Evolutionary conservation across 2,888 invertebrate species (phyloP), one percentile per base, ranked within the genome.

Genomic region (Lacanobia wlatinum): DNA sequence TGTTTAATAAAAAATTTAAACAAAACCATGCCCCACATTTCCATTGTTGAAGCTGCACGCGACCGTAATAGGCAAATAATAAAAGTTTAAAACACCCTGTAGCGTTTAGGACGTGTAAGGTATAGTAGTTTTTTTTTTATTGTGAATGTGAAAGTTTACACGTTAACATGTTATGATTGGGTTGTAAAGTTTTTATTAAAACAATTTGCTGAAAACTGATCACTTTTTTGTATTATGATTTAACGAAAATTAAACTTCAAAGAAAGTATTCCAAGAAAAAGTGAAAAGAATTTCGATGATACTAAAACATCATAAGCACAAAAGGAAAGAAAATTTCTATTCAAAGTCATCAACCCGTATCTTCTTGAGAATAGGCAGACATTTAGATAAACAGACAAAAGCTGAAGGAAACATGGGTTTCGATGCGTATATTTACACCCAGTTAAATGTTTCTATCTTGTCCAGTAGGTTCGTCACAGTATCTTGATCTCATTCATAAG

Each of bases 1-100:
- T 14, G 53, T n/a, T 73, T 28, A 70, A 62, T 80, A 82, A 79
- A 79, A 73, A 69, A 73, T 40, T 58, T 0, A 84, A 79, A 82
- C 63, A 67, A 70, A 80, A 79, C 87, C 83, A 84, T 86, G 89
- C 70, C 78, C 88, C 71, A 89, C 83, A 82, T 88, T 89, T 70
- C 59, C 46, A 61, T 52, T 69, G 66, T 55, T 16, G 40, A 10
- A 68, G 70, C 63, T 68, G 70, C 89, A 88, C 87, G 87, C 88
- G 83, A 87, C 67, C 71, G 68, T 83, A 74, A 79, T 58, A 65
- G 62, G 80, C 74, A 71, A 87, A 87, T 85, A 84, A 84, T 86
- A 82, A 80, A 87, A 85, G 56, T 87, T 87, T 84, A 64, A 88
- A 84, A 74, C 58, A 70, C 14, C 46, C 53, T 58, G 48, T 63